Percentiles rank a stretch among this genome's conserved stretches.
Evolutionary conservation across 2,113 vertebrate genomes (phyloP).

Genomic region (Pteropus alecto): DNA sequence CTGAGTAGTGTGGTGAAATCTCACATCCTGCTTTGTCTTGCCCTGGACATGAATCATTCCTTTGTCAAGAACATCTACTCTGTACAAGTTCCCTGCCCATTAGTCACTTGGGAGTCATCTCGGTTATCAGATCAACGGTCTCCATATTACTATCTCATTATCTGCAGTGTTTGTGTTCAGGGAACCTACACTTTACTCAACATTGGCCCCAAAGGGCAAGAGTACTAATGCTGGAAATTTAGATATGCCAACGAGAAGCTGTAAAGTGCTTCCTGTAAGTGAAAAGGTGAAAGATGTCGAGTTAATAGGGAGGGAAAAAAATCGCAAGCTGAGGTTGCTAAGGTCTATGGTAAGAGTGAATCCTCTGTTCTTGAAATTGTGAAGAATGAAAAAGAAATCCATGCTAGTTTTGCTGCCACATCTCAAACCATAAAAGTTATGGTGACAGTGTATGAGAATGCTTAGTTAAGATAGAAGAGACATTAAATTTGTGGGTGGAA

Average conservation of each 20-base stretch:
- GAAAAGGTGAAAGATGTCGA: neutral
- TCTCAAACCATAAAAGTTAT: neutral
- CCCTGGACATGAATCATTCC: neutral
- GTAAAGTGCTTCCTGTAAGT: neutral
- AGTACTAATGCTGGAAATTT: neutral
- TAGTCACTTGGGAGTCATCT: neutral
- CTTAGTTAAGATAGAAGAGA: neutral
- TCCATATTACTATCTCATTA: neutral
- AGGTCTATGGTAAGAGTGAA: neutral
- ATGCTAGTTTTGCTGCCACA: neutral
- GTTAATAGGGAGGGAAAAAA: neutral
- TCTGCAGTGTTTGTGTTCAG: neutral
- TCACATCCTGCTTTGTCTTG: neutral
- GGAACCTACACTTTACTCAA: neutral
- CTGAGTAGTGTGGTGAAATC: neutral
- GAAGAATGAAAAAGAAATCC: neutral
- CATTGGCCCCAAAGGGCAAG: neutral
- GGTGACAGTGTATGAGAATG: neutral
- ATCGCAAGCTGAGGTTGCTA: neutral
- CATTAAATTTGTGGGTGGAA: neutral
- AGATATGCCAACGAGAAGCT: neutral
- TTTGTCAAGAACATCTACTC: neutral
- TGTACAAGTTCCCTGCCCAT: neutral
- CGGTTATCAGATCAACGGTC: neutral
- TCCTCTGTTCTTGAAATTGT: neutral